Evolutionary conservation across 2,113 vertebrate species (phyloP).

Genomic region (Hemicordylus capensis): DNA sequence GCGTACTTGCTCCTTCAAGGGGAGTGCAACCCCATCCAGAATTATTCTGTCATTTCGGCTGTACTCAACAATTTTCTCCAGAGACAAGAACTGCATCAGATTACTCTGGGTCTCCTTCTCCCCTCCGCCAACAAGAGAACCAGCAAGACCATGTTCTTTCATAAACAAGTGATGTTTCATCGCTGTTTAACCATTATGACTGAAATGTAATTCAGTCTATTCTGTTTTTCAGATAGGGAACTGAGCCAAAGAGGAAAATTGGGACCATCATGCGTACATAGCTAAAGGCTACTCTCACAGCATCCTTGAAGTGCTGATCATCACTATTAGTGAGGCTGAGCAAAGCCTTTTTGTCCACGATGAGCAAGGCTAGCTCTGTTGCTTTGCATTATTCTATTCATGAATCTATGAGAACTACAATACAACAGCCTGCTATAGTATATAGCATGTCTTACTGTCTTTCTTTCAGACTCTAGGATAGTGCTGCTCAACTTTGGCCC

Average conservation of each 20-base stretch:
- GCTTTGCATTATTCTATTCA: not conserved
- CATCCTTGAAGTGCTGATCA: not conserved
- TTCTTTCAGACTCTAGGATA: no score
- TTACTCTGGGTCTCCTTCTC: not conserved
- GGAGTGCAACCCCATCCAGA: no score
- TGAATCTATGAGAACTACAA: not conserved
- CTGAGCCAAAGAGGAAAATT: not conserved
- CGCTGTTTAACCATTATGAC: not conserved
- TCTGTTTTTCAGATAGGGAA: not conserved
- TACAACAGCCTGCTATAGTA: not conserved
- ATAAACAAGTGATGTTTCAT: not conserved
- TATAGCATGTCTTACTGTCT: not conserved
- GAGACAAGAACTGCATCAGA: not conserved
- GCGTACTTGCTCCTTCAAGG: no score
- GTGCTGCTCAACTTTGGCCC: no score
- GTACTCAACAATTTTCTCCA: not conserved
- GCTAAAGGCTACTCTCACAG: not conserved
- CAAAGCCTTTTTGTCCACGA: not conserved
- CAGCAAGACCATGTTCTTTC: not conserved
- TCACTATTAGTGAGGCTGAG: not conserved
- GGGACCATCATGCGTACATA: not conserved
- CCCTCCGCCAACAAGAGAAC: not conserved
- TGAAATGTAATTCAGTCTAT: not conserved
- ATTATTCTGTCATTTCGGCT: not conserved
- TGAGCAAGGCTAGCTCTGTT: not conserved